These are phyloP conservation scores for Drosophila macrothrix DNA, from an alignment of 2,888 invertebrate genomes.

Conservation along the genomic window DNA sequence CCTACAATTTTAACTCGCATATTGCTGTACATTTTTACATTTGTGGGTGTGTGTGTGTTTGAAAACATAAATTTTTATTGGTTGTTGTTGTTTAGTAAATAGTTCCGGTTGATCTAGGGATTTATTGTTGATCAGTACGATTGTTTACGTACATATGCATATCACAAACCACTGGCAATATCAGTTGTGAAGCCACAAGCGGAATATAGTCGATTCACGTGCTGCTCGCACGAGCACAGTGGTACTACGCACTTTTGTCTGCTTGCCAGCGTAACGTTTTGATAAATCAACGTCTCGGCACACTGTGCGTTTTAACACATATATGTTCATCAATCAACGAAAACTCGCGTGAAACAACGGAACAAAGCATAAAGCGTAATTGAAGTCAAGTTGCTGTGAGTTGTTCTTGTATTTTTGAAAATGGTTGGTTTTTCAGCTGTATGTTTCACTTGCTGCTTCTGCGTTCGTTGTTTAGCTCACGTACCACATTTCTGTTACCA, in stretches of 20 bases:
- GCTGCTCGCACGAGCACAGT: constrained; percentile 55
- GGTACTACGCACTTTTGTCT: constrained; percentile 12
- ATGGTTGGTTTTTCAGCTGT: constrained; percentile 47
- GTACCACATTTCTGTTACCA: constrained; percentile 52
- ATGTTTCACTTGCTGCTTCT: constrained; percentile 27
- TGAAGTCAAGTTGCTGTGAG: constrained; percentile 46
- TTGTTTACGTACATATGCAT: background rate
- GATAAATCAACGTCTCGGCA: constrained; percentile 4
- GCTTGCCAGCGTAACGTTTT: background rate
- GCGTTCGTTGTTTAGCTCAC: constrained; percentile 69
- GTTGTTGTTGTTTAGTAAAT: background rate
- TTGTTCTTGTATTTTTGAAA: constrained; percentile 33
- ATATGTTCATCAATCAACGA: constrained; percentile 43
- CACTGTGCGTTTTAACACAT: constrained; percentile 35
- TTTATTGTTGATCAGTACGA: background rate
- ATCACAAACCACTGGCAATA: constrained; percentile 1
- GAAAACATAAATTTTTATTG: background rate
- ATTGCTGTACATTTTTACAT: background rate
- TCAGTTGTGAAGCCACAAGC: constrained; percentile 11
- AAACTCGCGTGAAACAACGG: constrained; percentile 49
- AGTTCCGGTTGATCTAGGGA: constrained; percentile 14
- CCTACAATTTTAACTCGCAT: background rate
- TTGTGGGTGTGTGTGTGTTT: background rate
- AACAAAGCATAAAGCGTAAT: constrained; percentile 58
- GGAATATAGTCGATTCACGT: constrained; percentile 51